These are phyloP conservation scores for Periophthalmodon schlosseri DNA, from an alignment of 2,113 vertebrate species.

Conservation along the genomic window DNA sequence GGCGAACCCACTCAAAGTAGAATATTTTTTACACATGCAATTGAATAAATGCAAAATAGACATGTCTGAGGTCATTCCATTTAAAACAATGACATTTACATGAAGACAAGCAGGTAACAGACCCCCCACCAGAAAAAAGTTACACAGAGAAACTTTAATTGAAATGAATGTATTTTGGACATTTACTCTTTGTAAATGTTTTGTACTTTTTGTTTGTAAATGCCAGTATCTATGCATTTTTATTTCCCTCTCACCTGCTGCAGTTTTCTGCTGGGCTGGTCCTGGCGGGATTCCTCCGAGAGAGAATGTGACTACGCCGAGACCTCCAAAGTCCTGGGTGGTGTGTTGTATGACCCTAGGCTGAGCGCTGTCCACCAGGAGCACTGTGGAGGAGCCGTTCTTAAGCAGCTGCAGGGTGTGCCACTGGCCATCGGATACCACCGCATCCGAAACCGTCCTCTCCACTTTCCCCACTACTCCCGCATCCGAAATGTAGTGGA, in stretches of 20 bases:
- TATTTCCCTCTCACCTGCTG: slow-evolving; percentile 76
- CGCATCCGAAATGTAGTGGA: slow-evolving; percentile 90
- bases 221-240: neutral
- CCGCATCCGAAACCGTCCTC: slow-evolving; percentile 82
- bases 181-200: too few species aligned
- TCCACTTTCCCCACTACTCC: slow-evolving; percentile 94
- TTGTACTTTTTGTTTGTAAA: too few species aligned
- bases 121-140: too few species aligned
- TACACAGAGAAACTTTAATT: too few species aligned
- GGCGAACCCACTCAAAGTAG: too few species aligned
- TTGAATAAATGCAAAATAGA: too few species aligned
- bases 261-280: slow-evolving; percentile 78
- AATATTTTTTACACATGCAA: too few species aligned
- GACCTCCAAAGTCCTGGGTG: slow-evolving; percentile 93
- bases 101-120: too few species aligned
- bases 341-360: slow-evolving; percentile 80
- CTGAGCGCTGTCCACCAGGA: slow-evolving; percentile 80
- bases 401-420: slow-evolving; percentile 85
- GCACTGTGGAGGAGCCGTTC: slow-evolving; percentile 82
- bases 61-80: too few species aligned
- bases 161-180: too few species aligned
- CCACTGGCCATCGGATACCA: slow-evolving; percentile 90
- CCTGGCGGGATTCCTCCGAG: slow-evolving; percentile 88
- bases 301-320: slow-evolving; percentile 86
- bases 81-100: too few species aligned